Conservation (phyloP, 2,113 vertebrate genomes). For the Myrmecobius fasciatus region DNA sequence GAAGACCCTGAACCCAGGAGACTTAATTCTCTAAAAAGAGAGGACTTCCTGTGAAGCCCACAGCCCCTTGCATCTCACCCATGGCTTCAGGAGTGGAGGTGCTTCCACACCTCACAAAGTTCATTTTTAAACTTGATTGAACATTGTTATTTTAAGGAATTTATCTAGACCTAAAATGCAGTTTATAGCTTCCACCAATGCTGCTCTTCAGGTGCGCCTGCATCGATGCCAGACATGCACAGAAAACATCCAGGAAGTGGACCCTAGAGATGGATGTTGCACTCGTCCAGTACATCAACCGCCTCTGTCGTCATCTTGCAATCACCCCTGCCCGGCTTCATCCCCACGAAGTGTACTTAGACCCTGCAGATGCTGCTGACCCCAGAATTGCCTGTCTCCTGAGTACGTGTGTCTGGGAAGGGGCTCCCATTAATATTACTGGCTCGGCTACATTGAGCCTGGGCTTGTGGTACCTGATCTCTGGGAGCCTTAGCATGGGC, state of each 20-base stretch:
- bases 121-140: not conserved
- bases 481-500: too few relatives aligned
- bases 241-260: constrained; percentile 96
- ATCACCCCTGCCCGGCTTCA: constrained; percentile 96
- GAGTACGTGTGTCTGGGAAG: constrained; percentile 82
- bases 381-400: constrained; percentile 92
- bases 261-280: constrained; percentile 96
- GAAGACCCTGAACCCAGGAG: not conserved
- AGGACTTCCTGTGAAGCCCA: not conserved
- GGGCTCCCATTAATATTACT: not conserved
- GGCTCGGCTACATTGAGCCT: too few relatives aligned
- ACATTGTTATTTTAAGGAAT: not conserved
- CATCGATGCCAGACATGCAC: constrained; percentile 93
- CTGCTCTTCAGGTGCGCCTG: constrained; percentile 91
- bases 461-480: not conserved
- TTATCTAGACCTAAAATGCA: not conserved
- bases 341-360: constrained; percentile 97
- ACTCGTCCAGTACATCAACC: constrained; percentile 94
- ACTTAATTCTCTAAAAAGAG: not conserved
- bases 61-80: not conserved
- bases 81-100: not conserved
- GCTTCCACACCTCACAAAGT: not conserved
- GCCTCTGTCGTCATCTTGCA: constrained; percentile 96
- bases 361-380: constrained; percentile 90
- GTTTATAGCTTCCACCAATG: accelerated